Evolutionary conservation across 2,797 vertebrate genomes (phyloP), one percentile per base, ranked within the genome.

Genomic region (Lindbergichthys nudifrons): DNA sequence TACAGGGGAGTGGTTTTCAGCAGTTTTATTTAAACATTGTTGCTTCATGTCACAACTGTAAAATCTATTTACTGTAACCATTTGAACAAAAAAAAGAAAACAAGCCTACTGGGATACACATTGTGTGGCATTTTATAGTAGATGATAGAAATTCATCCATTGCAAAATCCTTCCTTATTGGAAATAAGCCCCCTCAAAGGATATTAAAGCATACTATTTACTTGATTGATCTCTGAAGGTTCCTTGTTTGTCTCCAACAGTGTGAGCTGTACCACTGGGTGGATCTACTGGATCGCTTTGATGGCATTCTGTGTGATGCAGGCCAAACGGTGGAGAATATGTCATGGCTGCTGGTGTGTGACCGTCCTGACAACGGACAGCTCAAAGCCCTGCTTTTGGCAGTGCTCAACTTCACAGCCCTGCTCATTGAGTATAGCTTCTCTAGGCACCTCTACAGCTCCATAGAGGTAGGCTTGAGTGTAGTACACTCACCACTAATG

Each of bases 221-320:
- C 13, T 62, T 36, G 4, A 48, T 65, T 58, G 1, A 32, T 66
- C 10, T 41, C 16, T 65, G 15, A 65, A 32, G 15, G 6, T 52
- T n/a, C 0, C 32, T 43, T 39, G 13, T 72, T 12, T 73, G 18
- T 78, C n/a, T 70, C 69, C 5, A 48, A 81, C 85, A 98, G 97
- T 98, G 97, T 78, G 97, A 99, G 93, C 94, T 99, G 72, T 99
- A 98, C 94, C 97, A 98, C 87, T 99, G 97, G 97, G 97, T 99
- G 87, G 97, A 98, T 89, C 93, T 99, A 39, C 93, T 99, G 88
- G 97, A 98, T 86, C 97, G 97, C 80, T 98, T 99, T 41, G 97
- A 98, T 95, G 97, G 97, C 67, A 97, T 99, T 88, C 93, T 98
- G 68, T 97, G 97, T 65, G 97, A 99, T 82, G 97, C 97, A 14